Conservation (phyloP, 2,113 vertebrate species). For the Lonchura striata region DNA sequence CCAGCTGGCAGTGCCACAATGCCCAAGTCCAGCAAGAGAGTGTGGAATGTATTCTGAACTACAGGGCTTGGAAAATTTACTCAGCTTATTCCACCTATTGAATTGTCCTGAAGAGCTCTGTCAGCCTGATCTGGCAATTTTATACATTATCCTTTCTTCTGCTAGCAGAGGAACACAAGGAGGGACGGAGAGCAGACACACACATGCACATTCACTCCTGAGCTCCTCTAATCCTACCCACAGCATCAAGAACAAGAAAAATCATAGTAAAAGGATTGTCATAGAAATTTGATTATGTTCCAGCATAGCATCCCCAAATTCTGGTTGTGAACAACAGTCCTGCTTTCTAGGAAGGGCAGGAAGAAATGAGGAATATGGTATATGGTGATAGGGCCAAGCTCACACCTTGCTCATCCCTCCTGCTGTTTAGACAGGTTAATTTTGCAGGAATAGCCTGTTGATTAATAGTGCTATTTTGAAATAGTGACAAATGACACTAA, state of each 20-base stretch:
- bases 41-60: neutral
- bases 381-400: rapidly evolving
- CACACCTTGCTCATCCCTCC: neutral
- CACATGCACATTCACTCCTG: neutral
- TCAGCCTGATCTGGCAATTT: constrained; percentile 19
- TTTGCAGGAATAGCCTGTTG: neutral
- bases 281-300: neutral
- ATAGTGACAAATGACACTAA: neutral
- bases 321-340: neutral
- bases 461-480: neutral
- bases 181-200: neutral
- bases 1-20: neutral
- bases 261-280: neutral
- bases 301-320: neutral
- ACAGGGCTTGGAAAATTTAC: neutral
- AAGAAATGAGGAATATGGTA: neutral
- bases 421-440: neutral
- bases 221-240: neutral
- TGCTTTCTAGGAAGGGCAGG: neutral
- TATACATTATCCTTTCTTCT: neutral
- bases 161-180: neutral
- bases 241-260: neutral
- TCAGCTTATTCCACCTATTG: constrained; percentile 16
- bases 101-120: constrained; percentile 43
- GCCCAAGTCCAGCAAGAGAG: neutral